Base-by-base conservation (phyloP, 2,113 vertebrate species). In the Phylloscopus trochilus region DNA sequence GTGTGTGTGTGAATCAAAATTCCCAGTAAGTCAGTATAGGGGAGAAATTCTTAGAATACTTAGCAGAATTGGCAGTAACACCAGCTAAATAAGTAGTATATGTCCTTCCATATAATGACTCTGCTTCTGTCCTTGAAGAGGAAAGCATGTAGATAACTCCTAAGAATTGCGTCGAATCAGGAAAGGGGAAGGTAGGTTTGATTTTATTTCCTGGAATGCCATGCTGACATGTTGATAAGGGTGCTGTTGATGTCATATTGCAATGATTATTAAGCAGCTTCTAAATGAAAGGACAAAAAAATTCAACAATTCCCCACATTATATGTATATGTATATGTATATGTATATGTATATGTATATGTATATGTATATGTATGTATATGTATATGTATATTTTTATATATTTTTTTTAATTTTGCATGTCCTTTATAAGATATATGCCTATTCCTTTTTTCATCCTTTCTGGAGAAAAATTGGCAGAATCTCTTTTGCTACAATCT, bases 281-380 rank as follows among this genome's bases (percentile, higher is more conserved):
- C 4, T 13, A n/a, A 46, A 35, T 49, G 56, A 81, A 87, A 37
- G 1, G 4, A 67, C 11, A 13, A 33, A 82, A 52, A 28, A 26
- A 4, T 3, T 11, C 4, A 62, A 13, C 1, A 11, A 41, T 10
- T 33, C 3, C 2, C 0, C 5, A 4, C 19, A 39, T 8, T 39
- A 39, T 39, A 39, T 39, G 37, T 39, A 39, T 39, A 10, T 39
- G 10, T 39, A 39, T 39, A 10, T 39, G 10, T 39, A 39, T 39
- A 10, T 39, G 10, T 39, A 39, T 39, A 10, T 39, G 10, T 39
- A 39, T 39, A 10, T 39, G 10, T 39, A 39, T 39, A 10, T 39
- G 10, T 39, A 39, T 39, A 10, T 39, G 10, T 39, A 39, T 39
- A 10, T 39, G 10, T 39, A 39, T 39, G 37, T 39, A 39, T 39